A percentile compares a stretch with the other conserved stretches of the same genome.
These are phyloP conservation scores for Ceratosolen solmsi DNA, from an alignment of 1,140 invertebrate species.

Conservation along the genomic window DNA sequence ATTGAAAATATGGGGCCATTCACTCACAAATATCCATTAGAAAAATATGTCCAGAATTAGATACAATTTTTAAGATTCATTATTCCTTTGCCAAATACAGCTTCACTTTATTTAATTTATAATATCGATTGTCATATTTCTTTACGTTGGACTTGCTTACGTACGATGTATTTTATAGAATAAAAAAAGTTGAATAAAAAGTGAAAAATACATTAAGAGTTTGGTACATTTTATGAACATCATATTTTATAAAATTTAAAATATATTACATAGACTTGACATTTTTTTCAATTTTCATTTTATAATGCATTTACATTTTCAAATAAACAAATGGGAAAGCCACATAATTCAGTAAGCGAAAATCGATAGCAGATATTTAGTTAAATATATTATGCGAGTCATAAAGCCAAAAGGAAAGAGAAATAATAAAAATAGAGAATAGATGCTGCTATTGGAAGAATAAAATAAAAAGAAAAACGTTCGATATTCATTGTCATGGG, in stretches of 20 bases:
- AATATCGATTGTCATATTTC: not conserved
- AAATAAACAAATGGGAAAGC: not conserved
- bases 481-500: constrained; percentile 19
- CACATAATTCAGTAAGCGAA: constrained; percentile 7
- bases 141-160: too few species aligned
- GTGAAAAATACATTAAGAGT: not conserved
- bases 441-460: not conserved
- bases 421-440: constrained; percentile 23
- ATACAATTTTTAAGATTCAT: not conserved
- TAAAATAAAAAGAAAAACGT: constrained; percentile 9
- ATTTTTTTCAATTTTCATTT: not conserved
- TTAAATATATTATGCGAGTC: constrained; percentile 1
- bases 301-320: not conserved
- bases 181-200: not conserved
- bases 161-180: not conserved
- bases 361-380: constrained; percentile 27
- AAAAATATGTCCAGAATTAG: not conserved
- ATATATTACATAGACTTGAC: not conserved
- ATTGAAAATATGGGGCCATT: not conserved
- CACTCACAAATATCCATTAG: not conserved
- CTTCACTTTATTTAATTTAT: not conserved
- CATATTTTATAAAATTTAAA: not conserved
- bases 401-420: not conserved
- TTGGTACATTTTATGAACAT: not conserved
- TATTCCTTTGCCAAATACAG: not conserved